phyloP scores from a whole-genome alignment of 2,113 vertebrate genomes.

The Brachypodius melanocephalos region DNA sequence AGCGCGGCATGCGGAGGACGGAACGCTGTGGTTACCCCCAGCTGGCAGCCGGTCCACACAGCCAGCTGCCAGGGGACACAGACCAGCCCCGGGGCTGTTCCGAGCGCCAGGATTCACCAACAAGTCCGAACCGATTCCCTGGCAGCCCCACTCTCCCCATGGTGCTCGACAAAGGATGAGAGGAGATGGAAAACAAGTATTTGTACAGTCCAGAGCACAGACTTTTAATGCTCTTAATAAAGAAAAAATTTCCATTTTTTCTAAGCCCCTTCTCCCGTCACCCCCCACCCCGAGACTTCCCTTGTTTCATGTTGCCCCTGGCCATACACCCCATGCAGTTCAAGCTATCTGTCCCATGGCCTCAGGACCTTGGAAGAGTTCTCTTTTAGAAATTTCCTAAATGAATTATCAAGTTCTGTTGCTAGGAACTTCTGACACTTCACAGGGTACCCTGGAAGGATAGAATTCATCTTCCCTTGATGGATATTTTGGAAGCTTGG shows the following conservation, averaged over 20 bases:
- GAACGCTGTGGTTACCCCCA: accelerated
- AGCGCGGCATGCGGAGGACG: accelerated
- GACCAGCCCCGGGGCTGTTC: not conserved
- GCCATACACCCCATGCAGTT: too few relatives aligned
- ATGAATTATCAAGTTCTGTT: not conserved
- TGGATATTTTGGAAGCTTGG: not conserved
- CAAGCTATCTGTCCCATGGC: not conserved
- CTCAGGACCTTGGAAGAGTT: not conserved
- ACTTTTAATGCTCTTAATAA: not conserved
- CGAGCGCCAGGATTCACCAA: not conserved
- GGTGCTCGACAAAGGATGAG: not conserved
- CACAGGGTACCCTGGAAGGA: not conserved
- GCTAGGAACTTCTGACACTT: not conserved
- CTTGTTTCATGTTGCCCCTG: not conserved
- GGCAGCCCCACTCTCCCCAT: not conserved
- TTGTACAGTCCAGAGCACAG: not conserved
- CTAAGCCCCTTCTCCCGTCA: not conserved
- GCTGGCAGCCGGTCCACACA: not conserved
- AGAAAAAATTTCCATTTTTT: not conserved
- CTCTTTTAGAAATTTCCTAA: not conserved
- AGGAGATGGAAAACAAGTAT: not conserved
- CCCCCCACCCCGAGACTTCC: too few relatives aligned
- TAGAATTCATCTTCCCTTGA: not conserved
- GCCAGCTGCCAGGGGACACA: not conserved
- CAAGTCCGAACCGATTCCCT: not conserved